These are phyloP conservation scores for Protaetia brevitarsis DNA, from an alignment of 1,140 invertebrate species.

Conservation along the genomic window DNA sequence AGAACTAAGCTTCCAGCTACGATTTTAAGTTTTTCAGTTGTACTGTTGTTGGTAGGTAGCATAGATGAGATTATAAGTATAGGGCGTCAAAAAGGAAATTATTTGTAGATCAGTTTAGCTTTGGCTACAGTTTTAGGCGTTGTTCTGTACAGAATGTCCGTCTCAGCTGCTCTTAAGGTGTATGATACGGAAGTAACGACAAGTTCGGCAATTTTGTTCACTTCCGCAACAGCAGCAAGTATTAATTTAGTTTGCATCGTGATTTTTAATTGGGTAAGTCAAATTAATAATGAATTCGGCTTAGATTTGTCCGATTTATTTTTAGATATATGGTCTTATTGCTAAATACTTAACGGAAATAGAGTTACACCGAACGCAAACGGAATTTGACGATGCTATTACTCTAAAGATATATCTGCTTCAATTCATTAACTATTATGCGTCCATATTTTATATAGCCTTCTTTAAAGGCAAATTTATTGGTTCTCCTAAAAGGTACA, in stretches of 20 bases:
- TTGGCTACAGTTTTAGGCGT: slow-evolving; percentile 85
- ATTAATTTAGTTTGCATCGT: slow-evolving; percentile 86
- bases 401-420: slow-evolving; percentile 96
- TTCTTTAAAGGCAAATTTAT: slow-evolving; percentile 95
- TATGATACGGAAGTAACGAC: slow-evolving; percentile 62
- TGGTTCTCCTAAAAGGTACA: slow-evolving; percentile 79
- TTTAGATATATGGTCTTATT: slow-evolving; percentile 79
- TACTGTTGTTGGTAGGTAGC: slow-evolving; percentile 68
- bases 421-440: slow-evolving; percentile 98
- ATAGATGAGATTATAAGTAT: not conserved
- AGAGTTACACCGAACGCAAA: slow-evolving; percentile 92
- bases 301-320: slow-evolving; percentile 16
- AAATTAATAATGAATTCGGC: not conserved
- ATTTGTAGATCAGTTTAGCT: slow-evolving; percentile 66
- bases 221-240: slow-evolving; percentile 78
- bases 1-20: slow-evolving; percentile 78
- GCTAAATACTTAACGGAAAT: slow-evolving; percentile 92
- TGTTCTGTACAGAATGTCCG: slow-evolving; percentile 87
- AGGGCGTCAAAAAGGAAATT: not conserved
- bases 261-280: slow-evolving; percentile 77
- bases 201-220: slow-evolving; percentile 74
- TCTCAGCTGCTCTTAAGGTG: slow-evolving; percentile 68
- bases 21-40: slow-evolving; percentile 79
- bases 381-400: slow-evolving; percentile 95
- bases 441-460: slow-evolving; percentile 97